A percentile compares a stretch with the other conserved stretches of the same genome.
Evolutionary conservation across 2,113 vertebrate species (phyloP).

Genomic region (Lepisosteus osseus): DNA sequence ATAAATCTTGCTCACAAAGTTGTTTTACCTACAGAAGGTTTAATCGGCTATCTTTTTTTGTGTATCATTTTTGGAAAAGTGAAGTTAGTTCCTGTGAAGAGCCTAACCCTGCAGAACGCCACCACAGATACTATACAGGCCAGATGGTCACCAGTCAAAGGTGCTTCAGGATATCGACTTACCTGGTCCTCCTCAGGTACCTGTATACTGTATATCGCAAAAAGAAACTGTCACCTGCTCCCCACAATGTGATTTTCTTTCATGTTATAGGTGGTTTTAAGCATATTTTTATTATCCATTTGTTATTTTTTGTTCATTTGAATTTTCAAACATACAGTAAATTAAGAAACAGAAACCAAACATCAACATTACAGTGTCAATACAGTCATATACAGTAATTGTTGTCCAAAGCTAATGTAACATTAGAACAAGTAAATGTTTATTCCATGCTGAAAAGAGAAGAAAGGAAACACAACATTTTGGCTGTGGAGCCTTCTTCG

Average conservation of each 20-base stretch:
- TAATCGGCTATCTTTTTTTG: not conserved
- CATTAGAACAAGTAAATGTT: too few species aligned
- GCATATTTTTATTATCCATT: too few species aligned
- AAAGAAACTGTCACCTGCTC: not conserved
- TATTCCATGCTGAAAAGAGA: too few species aligned
- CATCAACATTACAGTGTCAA: too few species aligned
- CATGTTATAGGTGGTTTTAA: not conserved
- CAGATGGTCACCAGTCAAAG: slow-evolving; percentile 69
- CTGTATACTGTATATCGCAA: not conserved
- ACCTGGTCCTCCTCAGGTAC: slow-evolving; percentile 80
- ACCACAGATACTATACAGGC: slow-evolving; percentile 79
- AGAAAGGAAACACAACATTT: too few species aligned
- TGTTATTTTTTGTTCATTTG: too few species aligned
- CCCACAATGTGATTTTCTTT: not conserved
- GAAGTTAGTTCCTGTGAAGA: slow-evolving; percentile 71
- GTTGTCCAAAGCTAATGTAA: too few species aligned
- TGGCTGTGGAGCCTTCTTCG: too few species aligned
- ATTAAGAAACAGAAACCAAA: too few species aligned
- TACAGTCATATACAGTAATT: too few species aligned
- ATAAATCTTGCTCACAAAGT: not conserved
- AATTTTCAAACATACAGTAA: too few species aligned
- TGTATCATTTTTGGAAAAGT: slow-evolving; percentile 54
- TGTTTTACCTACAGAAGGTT: not conserved
- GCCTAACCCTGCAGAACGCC: slow-evolving; percentile 73
- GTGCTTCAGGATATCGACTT: slow-evolving; percentile 80